Percentiles rank a stretch among this genome's conserved stretches.
Conservation (phyloP, 2,888 invertebrate species). For the Perizoma flavofasciatum region DNA sequence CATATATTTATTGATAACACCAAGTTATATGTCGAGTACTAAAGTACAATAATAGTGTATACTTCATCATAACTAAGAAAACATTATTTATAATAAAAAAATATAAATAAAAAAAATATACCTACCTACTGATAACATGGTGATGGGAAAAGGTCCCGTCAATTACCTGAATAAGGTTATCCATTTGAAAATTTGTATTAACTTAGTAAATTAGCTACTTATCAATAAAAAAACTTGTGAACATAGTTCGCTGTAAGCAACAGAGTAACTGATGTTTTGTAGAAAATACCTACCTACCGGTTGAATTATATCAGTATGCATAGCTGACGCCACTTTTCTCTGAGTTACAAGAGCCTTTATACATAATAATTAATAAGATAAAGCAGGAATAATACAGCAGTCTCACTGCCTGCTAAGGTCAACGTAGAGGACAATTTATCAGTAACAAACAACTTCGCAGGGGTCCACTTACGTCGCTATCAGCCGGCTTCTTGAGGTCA, state of each 20-base stretch:
- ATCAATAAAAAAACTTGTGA: not conserved
- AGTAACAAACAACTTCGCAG: slow-evolving; percentile 74
- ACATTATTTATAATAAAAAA: too few relatives aligned
- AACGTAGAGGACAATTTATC: slow-evolving; percentile 61
- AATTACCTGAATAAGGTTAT: slow-evolving; percentile 36
- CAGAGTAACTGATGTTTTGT: not conserved
- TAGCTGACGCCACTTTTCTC: slow-evolving; percentile 31
- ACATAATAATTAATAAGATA: slow-evolving; percentile 25
- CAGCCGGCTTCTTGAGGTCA: slow-evolving; percentile 67
- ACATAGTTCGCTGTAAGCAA: not conserved
- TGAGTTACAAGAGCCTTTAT: slow-evolving; percentile 28
- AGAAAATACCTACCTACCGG: slow-evolving; percentile 10
- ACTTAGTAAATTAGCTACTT: not conserved
- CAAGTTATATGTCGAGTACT: too few relatives aligned
- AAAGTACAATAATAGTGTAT: too few relatives aligned
- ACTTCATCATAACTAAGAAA: too few relatives aligned
- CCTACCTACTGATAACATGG: too few relatives aligned
- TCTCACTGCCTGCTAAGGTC: slow-evolving; percentile 50
- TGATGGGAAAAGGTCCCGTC: not conserved
- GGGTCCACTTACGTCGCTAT: slow-evolving; percentile 80
- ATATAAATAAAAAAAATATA: too few relatives aligned
- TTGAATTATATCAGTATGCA: slow-evolving; percentile 5
- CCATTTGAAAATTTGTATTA: slow-evolving; percentile 7
- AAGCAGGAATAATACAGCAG: slow-evolving; percentile 43
- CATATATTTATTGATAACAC: too few relatives aligned